Base-by-base conservation (phyloP, 1,140 invertebrate genomes). In the Zaprionus camerounensis region DNA sequence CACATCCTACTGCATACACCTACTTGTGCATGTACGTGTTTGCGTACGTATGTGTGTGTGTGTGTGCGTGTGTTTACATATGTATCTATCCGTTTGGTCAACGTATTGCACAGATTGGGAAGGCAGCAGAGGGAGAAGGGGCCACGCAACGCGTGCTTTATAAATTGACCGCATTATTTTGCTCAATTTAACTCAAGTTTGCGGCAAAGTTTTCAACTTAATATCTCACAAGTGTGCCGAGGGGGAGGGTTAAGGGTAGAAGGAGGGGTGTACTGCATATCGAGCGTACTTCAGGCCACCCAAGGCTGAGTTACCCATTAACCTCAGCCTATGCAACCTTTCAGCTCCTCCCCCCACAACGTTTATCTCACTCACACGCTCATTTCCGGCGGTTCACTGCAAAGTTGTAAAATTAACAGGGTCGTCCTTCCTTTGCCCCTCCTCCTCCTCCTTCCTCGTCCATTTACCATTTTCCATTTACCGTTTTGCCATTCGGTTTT, bases 111-210 rank as follows among this genome's bases (percentile, higher is more conserved):
- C 7, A 11, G 38, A 3, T 15, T 20, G 44, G 0, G 1, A 26
- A 38, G 36, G 12, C 12, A 38, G 38, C 0, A 31, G 9, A 2
- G 7, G 28, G 7, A 31, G n/a, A 13, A n/a, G n/a, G 7, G 41
- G 41, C 3, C 36, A 12, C 28, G 51, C 51, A 26, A 55, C n/a
- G 56, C 20, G 67, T 66, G 76, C 75, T 62, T 90, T 87, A 87
- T 84, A 90, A 90, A 90, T 90, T 90, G 85, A 90, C 85, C 85
- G 85, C 85, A 90, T 90, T 90, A 90, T 90, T 90, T 90, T 84
- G 85, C 85, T 90, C 85, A 90, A 90, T 90, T 90, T 85, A 90
- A 90, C 85, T 77, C 67, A 66, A 80, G 76, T 58, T 63, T 78
- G 71, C 49, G 81, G 84, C 63, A 81, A 90, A 88, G 81, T 90